Evolutionary conservation across 1,140 invertebrate species (phyloP).

Genomic region (Zaprionus davidi): DNA sequence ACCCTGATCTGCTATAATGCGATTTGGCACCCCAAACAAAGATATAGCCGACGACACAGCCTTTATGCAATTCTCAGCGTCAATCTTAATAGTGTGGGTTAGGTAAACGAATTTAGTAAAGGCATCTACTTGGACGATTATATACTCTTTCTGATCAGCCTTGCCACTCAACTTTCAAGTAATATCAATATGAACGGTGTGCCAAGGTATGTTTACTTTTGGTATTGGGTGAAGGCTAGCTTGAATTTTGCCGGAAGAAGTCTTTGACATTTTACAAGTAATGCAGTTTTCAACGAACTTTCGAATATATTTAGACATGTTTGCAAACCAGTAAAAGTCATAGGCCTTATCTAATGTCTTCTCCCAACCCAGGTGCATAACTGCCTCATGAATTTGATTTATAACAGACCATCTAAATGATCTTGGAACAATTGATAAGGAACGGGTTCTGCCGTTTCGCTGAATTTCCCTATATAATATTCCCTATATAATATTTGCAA

Average conservation of each 20-base stretch:
- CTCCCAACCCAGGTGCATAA: conserved; percentile 32
- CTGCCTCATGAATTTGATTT: conserved; percentile 20
- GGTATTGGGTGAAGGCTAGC: too few relatives aligned
- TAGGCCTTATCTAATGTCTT: conserved; percentile 30
- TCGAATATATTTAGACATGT: conserved; percentile 25
- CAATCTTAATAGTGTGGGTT: too few relatives aligned
- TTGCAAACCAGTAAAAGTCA: conserved; percentile 16
- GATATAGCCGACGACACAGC: too few relatives aligned
- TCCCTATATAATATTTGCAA: conserved; percentile 7
- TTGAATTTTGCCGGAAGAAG: background rate
- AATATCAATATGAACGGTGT: too few relatives aligned
- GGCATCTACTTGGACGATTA: too few relatives aligned
- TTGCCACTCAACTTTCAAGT: too few relatives aligned
- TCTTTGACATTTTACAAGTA: conserved; percentile 16
- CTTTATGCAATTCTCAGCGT: too few relatives aligned
- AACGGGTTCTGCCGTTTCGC: conserved; percentile 18
- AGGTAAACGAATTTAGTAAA: too few relatives aligned
- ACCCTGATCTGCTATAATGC: too few relatives aligned
- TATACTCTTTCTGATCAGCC: too few relatives aligned
- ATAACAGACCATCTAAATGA: conserved; percentile 36
- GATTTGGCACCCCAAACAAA: too few relatives aligned
- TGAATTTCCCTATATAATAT: conserved; percentile 25
- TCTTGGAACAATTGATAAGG: conserved; percentile 23
- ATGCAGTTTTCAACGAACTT: conserved; percentile 27
- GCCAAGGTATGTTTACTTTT: too few relatives aligned